Base-by-base conservation (phyloP, 1,140 invertebrate species). In the Pogonognathellus flavescens region DNA sequence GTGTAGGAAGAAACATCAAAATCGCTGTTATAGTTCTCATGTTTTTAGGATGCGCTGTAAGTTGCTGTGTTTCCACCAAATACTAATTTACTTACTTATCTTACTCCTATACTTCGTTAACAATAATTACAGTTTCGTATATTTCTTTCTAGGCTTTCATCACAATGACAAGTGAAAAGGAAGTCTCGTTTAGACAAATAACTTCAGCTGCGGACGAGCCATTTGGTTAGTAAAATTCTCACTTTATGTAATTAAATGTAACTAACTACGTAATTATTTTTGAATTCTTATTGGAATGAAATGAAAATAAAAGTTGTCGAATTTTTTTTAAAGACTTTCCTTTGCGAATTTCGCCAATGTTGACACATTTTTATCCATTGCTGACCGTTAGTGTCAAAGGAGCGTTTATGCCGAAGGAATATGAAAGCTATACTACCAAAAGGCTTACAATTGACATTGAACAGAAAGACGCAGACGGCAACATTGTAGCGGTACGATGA, bases 341-440 rank as follows among this genome's bases (percentile, higher is more conserved):
- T 0, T 50, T 86, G 25, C 41, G 8, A 14, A 11, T 83, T n/a
- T 50, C 85, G 1, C 25, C 41, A 18, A 20, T 84, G 8, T 18
- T 86, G 9, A 25, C 57, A 11, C 41, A 84, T 14, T 83, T 53
- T 16, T 87, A 84, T 66, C 86, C 88, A 1, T 22, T 88, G 13
- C 25, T 88, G 52, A 88, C 86, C 1, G 60, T 88, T 9, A 84
- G 50, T 13, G 6, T 88, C 5, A 86, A 66, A n/a, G 88, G 88
- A 25, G 80, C 86, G 0, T 88, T 88, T 72, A 82, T 83, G 6
- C 85, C 88, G 0, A 18, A 62, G 6, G 10, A 57, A 22, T 88
- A 85, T 25, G 85, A 53, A 53, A 88, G 87, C 41, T 52, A 59
- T n/a, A 87, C 88, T 0, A 20, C 49, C 2, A 70, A 85, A 50